phyloP scores from a whole-genome alignment of 2,113 vertebrate genomes.

The Sebastes fasciatus region DNA sequence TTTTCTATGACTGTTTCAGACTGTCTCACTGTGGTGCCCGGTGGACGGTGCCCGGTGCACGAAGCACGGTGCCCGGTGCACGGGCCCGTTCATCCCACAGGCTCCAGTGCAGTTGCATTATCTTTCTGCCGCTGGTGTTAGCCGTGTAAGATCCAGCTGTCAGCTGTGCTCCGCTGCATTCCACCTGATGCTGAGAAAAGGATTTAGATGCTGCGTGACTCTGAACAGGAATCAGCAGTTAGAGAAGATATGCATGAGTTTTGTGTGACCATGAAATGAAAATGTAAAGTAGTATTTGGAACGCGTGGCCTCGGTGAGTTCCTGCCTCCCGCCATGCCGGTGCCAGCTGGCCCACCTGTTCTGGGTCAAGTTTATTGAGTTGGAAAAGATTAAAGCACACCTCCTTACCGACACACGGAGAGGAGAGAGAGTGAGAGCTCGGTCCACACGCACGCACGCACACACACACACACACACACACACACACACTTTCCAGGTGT shows the following conservation, averaged over 20 bases:
- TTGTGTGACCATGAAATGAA: neutral
- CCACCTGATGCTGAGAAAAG: no score
- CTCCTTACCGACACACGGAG: neutral
- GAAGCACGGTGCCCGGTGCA: no score
- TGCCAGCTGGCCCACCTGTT: neutral
- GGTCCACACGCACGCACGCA: neutral
- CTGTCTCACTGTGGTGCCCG: no score
- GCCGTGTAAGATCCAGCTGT: no score
- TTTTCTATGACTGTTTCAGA: no score
- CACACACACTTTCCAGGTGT: neutral
- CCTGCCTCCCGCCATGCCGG: neutral
- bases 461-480: neutral
- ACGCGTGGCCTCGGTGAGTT: neutral
- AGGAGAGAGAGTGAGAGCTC: no score
- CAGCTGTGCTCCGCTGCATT: no score
- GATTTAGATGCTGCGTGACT: neutral
- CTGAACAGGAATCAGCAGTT: no score
- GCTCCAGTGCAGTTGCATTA: no score
- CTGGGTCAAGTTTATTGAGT: conserved; percentile 4
- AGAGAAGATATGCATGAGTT: neutral
- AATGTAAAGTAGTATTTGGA: neutral
- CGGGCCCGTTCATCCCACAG: no score
- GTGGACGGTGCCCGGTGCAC: no score
- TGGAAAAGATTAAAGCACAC: conserved; percentile 2
- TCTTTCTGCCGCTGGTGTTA: no score